Evolutionary conservation across 2,888 invertebrate genomes (phyloP), one percentile per base, ranked within the genome.

Genomic region (Orthosia incerta): DNA sequence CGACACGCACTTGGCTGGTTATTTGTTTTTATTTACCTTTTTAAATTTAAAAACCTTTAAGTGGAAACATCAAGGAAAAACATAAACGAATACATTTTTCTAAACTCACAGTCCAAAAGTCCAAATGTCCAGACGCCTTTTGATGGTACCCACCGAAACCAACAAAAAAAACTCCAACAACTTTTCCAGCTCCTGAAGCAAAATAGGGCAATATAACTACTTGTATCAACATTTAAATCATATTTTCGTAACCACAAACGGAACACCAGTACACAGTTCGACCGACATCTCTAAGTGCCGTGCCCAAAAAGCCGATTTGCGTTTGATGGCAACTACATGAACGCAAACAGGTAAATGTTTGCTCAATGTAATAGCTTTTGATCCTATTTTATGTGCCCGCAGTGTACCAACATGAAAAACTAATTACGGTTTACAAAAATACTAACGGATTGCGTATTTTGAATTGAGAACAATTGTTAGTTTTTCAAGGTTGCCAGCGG

Each of bases 241-340:
- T 67, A 71, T 74, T 70, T 76, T 61, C 59, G n/a, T 74, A 18
- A 72, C 73, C 75, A 70, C 68, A 76, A 83, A 76, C 64, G 51
- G 53, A 72, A 69, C 66, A 70, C 20, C 51, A 73, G 66, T 55
- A 62, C 13, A 64, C 45, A 75, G 64, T 83, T 78, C 71, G 65
- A 76, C 67, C 62, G 55, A 50, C 48, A 79, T 79, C 48, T 57
- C 70, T 84, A 86, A 87, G 83, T 86, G 71, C 70, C 59, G 66
- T 67, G 39, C 80, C 82, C 83, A 82, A 85, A 87, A 81, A 85
- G 76, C 80, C 71, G 84, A 82, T 84, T 86, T 83, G 59, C 74
- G 83, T 79, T 84, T 74, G 71, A 76, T 75, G 72, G 63, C 26
- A 79, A 69, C 70, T 79, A 71, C 76, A 62, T 51, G 71, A 48